Evolutionary conservation across 2,888 invertebrate genomes (phyloP), one percentile per base, ranked within the genome.

Genomic region (Tortrix viridana): DNA sequence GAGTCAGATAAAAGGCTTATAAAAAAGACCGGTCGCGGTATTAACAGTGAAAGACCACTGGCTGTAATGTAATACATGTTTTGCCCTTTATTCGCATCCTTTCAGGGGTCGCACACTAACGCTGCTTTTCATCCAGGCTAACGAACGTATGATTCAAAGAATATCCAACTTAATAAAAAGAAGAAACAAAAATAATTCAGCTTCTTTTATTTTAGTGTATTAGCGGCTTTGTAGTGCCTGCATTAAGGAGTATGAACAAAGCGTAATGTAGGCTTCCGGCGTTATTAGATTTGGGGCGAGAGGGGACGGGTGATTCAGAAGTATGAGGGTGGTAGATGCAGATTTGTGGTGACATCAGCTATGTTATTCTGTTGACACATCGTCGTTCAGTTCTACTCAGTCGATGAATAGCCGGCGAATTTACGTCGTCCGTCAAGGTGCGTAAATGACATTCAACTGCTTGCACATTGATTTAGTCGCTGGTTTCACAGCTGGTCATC

Each of bases 71-170:
- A 57, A 60, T 65, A 60, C 65, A 53, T 60, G 50, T 60, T 60
- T 60, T 47, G 46, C 52, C 69, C 71, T 71, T 75, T 73, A 74
- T 71, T 70, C 72, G 71, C 79, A 82, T 79, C 79, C 79, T 75
- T 73, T 69, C 74, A 73, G 70, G 66, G 71, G 71, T 66, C 55
- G 66, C 67, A 69, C 71, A 70, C 77, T 79, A 80, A 83, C 80
- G 76, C 81, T 72, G 75, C 80, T 81, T 79, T 77, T 76, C 79
- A 75, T 62, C 76, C 73, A 72, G 69, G 67, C 76, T 77, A 80
- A 79, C 76, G 77, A 79, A 79, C 72, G 67, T 71, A 70, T 71
- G 67, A 74, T 62, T 66, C 66, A 71, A 71, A 56, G 72, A 71
- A 72, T 70, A 72, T 70, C 71, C 46, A 26, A 52, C 50, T 53